Base-by-base conservation (phyloP, 2,797 vertebrate genomes). In the Acanthis flammea region DNA sequence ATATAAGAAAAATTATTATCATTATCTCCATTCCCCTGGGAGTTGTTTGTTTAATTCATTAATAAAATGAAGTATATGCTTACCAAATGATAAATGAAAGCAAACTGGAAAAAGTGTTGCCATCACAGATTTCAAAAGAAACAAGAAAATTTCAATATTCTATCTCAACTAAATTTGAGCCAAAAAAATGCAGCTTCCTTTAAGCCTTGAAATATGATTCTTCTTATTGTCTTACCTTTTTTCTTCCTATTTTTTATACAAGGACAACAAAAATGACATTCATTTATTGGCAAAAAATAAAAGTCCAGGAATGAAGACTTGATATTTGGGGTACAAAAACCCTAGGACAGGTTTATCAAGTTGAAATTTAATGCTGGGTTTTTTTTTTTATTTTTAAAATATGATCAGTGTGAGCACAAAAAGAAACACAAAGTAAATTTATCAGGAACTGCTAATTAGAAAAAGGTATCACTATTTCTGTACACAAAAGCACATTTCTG, bases 311-410 rank as follows among this genome's bases (percentile, higher is more conserved):
- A 48, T 65, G 9, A 51, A 71, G 19, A 75, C 13, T 31, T 73
- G 37, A 17, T 67, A 91, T 55, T 73, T 88, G 14, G 42, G 23
- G 7, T 6, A 3, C 61, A 80, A 88, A 91, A 90, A 16, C 1
- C 19, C 1, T 3, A 92, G 39, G 35, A n/a, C 18, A 68, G 22
- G 9, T 75, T 78, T 70, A 48, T 62, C 19, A 53, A 77, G 23
- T 25, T 63, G 15, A 95, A 86, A 67, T 77, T 71, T 37, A 35
- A 18, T 15, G 8, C 35, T 79, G 5, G n/a, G n/a, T 19, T 80
- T 79, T 68, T 37, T 37, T 39, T 39, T 12, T 78, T 45, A 44
- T 87, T 19, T 86, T 67, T 55, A 68, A 94, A 62, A 67, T 77
- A 54, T 5, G 4, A 86, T 62, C 21, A 28, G 33, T 68, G 24